Percentiles rank a stretch among this genome's conserved stretches.
Conservation (phyloP, 2,113 vertebrate species). For the Ardeotis arabs region DNA sequence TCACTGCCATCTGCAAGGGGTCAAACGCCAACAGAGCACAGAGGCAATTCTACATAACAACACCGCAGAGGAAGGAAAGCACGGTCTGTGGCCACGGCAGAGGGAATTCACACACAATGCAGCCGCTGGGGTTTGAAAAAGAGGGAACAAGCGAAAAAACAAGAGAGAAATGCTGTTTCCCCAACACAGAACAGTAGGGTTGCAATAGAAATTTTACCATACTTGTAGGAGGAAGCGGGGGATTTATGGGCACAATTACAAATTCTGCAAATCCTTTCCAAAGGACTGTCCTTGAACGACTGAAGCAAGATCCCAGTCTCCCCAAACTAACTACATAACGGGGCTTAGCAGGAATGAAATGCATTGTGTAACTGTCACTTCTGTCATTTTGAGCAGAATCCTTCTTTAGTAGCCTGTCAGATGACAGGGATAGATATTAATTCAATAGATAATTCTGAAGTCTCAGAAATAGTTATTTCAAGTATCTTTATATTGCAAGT, state of each 20-base stretch:
- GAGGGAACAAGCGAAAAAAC: background rate
- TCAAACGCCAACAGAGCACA: background rate
- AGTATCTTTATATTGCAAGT: background rate
- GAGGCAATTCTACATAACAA: background rate
- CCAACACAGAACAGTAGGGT: background rate
- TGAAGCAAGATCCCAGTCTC: conserved; percentile 28
- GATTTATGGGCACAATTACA: background rate
- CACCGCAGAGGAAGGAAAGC: background rate
- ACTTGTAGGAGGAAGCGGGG: accelerated
- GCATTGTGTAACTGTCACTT: conserved; percentile 18
- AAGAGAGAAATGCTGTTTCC: background rate
- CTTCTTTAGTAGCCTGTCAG: conserved; percentile 66
- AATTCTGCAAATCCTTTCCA: background rate
- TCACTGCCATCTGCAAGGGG: background rate
- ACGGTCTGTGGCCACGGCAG: background rate
- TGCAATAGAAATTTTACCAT: background rate
- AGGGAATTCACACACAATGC: background rate
- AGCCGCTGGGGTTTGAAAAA: background rate
- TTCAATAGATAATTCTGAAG: conserved; percentile 38
- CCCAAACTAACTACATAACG: background rate
- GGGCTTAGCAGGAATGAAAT: conserved; percentile 27
- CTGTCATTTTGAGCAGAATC: conserved; percentile 33
- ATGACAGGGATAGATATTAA: conserved; percentile 53
- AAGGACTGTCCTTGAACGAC: conserved; percentile 4
- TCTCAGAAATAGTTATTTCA: conserved; percentile 41